Evolutionary conservation across 2,888 invertebrate species (phyloP), one percentile per base, ranked within the genome.

Genomic region (Caenorhabditis auriculariae): DNA sequence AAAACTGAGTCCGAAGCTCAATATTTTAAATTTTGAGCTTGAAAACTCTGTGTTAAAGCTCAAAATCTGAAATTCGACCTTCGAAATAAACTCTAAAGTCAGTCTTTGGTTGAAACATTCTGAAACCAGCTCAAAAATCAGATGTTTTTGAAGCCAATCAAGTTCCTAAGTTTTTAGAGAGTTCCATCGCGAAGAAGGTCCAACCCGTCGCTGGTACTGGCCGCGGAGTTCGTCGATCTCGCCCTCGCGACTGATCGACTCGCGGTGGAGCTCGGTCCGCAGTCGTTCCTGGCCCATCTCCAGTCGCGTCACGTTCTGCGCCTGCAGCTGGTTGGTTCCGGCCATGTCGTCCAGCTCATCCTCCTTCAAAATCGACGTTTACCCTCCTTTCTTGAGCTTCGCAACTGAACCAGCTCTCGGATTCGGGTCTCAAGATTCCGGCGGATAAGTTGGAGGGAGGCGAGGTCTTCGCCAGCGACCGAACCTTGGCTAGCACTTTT

Each of bases 341-440:
- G 93, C 93, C 81, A 93, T 87, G 82, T 96, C 95, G 81, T 95
- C 95, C 48, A 95, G 85, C 82, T 95, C 95, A 82, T 95, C 94
- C 82, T 76, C 74, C 55, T 68, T 24, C 28, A 44, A 2, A 44
- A 3, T 35, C 1, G n/a, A 41, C 19, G 9, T 41, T 41, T 19
- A 41, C n/a, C n/a, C n/a, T n/a, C n/a, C n/a, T n/a, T n/a, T n/a
- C 24, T 28, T 17, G 7, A 42, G 29, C 7, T 51, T 3, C 9
- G 29, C 51, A 12, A n/a, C 27, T 12, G n/a, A 23, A 53, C 46
- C 47, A 54, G 57, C 27, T 63, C 58, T 15, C 42, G 48, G 19
- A 72, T 85, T 66, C 91, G 88, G 39, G 90, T 86, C 82, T 94
- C 93, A 61, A 92, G 87, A 71, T 94, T 93, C 68, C 91, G 88